A percentile compares a stretch with the other conserved stretches of the same genome.
Conservation (phyloP, 2,113 vertebrate genomes). For the Megatriorchis doriae region DNA sequence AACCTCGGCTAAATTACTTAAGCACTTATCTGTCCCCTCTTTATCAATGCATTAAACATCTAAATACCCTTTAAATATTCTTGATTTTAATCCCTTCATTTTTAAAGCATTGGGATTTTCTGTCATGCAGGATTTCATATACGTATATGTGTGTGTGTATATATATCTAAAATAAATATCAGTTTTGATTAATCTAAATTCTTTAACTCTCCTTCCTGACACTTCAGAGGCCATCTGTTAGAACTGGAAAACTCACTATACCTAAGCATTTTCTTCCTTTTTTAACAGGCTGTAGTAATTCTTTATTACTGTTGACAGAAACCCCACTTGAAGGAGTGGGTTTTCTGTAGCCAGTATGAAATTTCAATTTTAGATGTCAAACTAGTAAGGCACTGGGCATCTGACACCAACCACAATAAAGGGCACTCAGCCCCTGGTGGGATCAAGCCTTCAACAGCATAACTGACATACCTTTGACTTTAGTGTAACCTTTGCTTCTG, state of each 20-base stretch:
- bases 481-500: neutral
- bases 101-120: neutral
- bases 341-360: neutral
- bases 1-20: neutral
- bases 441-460: neutral
- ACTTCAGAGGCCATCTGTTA: neutral
- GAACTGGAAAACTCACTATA: neutral
- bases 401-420: neutral
- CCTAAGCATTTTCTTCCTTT: neutral
- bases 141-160: rapidly evolving
- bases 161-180: neutral
- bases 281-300: neutral
- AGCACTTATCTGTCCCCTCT: neutral
- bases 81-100: neutral
- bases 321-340: neutral
- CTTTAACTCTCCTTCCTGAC: neutral
- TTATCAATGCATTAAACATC: neutral
- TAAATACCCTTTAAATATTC: neutral
- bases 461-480: neutral
- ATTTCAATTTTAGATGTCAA: neutral
- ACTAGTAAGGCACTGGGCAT: neutral
- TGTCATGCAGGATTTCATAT: neutral
- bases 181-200: neutral
- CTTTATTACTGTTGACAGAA: neutral
- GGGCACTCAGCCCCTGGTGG: neutral